These are phyloP conservation scores for Drosophila ananassae DNA, from an alignment of 1,140 invertebrate genomes.

Conservation along the genomic window DNA sequence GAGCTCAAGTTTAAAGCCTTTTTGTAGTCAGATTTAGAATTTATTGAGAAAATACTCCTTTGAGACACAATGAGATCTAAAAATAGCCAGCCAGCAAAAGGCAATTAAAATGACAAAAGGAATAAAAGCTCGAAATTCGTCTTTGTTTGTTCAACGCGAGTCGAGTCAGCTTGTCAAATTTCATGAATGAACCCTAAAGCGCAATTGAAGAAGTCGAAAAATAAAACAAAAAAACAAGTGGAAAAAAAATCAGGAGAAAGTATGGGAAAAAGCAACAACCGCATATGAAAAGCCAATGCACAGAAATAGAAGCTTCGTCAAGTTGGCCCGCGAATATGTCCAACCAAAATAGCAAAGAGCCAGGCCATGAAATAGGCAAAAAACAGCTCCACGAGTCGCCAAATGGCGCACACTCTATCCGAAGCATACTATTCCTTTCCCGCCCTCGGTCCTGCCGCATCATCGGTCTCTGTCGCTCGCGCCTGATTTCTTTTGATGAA, in stretches of 20 bases:
- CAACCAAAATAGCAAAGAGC: slow-evolving; percentile 60
- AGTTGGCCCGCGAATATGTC: slow-evolving; percentile 51
- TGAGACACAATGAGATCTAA: slow-evolving; percentile 30
- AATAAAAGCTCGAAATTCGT: slow-evolving; percentile 60
- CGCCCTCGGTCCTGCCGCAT: background rate
- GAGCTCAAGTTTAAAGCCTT: too few relatives aligned
- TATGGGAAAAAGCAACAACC: slow-evolving; percentile 27
- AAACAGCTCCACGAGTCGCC: slow-evolving; percentile 57
- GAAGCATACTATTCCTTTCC: slow-evolving; percentile 19
- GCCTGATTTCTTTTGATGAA: slow-evolving; percentile 76
- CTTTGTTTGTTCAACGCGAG: slow-evolving; percentile 52
- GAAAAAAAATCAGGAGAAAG: slow-evolving; percentile 23
- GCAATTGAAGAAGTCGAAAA: slow-evolving; percentile 62
- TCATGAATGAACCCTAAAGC: slow-evolving; percentile 69
- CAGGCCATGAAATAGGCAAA: slow-evolving; percentile 53
- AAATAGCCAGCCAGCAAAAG: slow-evolving; percentile 44
- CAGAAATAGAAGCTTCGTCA: slow-evolving; percentile 67
- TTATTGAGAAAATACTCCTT: slow-evolving; percentile 12
- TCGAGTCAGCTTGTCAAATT: slow-evolving; percentile 67
- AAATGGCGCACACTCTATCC: slow-evolving; percentile 73
- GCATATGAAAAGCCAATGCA: slow-evolving; percentile 11
- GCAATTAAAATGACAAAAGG: slow-evolving; percentile 66
- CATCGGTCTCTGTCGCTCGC: slow-evolving; percentile 18
- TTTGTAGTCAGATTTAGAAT: background rate
- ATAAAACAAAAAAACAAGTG: slow-evolving; percentile 11